Percentiles rank a stretch among this genome's conserved stretches.
Conservation (phyloP, 2,797 vertebrate genomes). For the Vespertilio murinus region DNA sequence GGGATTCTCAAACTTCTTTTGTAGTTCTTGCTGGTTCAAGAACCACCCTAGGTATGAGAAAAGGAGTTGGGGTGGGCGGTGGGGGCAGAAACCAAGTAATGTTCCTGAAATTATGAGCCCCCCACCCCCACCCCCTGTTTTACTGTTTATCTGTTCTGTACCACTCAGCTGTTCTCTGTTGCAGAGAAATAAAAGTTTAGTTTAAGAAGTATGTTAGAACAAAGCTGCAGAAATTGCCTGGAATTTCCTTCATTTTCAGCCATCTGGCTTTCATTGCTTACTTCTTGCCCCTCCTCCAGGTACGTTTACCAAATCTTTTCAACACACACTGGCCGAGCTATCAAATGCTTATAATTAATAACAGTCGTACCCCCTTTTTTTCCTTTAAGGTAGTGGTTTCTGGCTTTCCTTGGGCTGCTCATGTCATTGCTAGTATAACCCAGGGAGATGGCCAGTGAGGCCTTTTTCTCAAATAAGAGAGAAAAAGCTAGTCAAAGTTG, state of each 20-base stretch:
- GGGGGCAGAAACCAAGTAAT: slow-evolving; percentile 23
- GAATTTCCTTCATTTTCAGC: slow-evolving; percentile 84
- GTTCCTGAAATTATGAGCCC: slow-evolving; percentile 57
- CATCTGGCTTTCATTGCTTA: slow-evolving; percentile 86
- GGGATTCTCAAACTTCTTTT: slow-evolving; percentile 43
- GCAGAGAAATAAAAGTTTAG: slow-evolving; percentile 80
- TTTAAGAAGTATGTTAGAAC: slow-evolving; percentile 83
- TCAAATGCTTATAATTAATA: slow-evolving; percentile 83
- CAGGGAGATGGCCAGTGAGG: slow-evolving; percentile 60
- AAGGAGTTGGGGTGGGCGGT: not conserved
- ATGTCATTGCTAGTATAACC: slow-evolving; percentile 68
- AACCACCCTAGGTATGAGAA: slow-evolving; percentile 52
- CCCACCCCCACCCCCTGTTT: not conserved
- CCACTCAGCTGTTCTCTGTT: slow-evolving; percentile 82
- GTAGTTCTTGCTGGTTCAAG: slow-evolving; percentile 25
- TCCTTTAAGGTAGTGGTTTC: slow-evolving; percentile 60
- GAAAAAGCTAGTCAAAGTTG: not conserved
- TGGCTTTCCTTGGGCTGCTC: slow-evolving; percentile 60
- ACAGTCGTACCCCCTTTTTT: slow-evolving; percentile 66
- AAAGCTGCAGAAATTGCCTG: slow-evolving; percentile 83
- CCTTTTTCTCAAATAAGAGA: not conserved
- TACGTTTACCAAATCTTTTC: slow-evolving; percentile 84
- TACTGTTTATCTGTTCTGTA: slow-evolving; percentile 70
- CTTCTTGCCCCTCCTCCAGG: slow-evolving; percentile 75
- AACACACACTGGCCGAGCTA: slow-evolving; percentile 78